Percentiles rank a stretch among this genome's conserved stretches.
These are phyloP conservation scores for Rhagoletis zephyria DNA, from an alignment of 1,140 invertebrate species.

Conservation along the genomic window DNA sequence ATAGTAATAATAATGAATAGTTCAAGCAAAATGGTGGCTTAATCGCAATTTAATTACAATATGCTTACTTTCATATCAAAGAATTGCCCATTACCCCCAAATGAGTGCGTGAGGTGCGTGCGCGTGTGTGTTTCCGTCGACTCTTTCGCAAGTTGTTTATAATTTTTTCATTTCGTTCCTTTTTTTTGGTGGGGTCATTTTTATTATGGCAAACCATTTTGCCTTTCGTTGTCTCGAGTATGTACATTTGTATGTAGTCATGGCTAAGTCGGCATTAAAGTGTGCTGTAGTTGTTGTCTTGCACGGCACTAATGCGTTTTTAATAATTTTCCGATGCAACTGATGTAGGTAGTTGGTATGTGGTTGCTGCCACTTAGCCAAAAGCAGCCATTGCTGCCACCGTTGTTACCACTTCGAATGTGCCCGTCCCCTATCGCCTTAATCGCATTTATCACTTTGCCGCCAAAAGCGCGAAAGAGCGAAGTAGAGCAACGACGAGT, in stretches of 20 bases:
- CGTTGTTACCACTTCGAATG: neutral
- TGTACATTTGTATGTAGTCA: neutral
- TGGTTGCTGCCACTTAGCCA: constrained; percentile 10
- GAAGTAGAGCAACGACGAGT: neutral
- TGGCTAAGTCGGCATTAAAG: neutral
- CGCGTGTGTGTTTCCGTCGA: neutral
- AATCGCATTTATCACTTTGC: constrained; percentile 56
- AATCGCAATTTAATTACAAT: constrained; percentile 59
- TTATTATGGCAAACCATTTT: constrained; percentile 18
- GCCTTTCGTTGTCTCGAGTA: neutral
- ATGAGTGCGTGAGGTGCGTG: constrained; percentile 33
- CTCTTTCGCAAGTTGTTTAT: constrained; percentile 34
- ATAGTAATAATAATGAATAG: constrained; percentile 17
- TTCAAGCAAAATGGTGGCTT: constrained; percentile 58
- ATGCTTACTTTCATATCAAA: constrained; percentile 56
- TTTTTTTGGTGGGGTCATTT: neutral
- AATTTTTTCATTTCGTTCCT: neutral
- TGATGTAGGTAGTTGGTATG: too few relatives aligned
- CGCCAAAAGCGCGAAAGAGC: constrained; percentile 34
- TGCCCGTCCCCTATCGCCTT: constrained; percentile 35
- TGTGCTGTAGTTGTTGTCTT: neutral
- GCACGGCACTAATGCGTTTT: constrained; percentile 41
- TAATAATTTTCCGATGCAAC: constrained; percentile 40
- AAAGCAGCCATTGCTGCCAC: constrained; percentile 7
- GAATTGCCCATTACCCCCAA: constrained; percentile 15